Conservation (phyloP, 2,797 vertebrate species). For the Menidia menidia region DNA sequence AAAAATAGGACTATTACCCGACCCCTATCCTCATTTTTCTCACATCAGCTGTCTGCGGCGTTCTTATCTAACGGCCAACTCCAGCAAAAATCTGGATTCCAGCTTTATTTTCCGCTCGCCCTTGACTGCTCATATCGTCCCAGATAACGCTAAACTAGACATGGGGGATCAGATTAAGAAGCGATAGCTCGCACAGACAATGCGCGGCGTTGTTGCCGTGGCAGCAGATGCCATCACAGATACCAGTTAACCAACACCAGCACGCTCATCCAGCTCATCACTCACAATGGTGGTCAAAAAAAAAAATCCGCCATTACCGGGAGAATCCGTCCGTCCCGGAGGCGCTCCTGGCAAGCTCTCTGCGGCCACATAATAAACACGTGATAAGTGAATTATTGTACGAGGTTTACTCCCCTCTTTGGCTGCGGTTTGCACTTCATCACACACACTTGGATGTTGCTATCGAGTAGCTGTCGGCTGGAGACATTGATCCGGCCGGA, state of each 20-base stretch:
- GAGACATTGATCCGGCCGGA: slow-evolving; percentile 53
- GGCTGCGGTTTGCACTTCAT: slow-evolving; percentile 43
- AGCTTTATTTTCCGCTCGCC: slow-evolving; percentile 27
- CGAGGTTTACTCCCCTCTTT: slow-evolving; percentile 11
- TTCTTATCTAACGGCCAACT: slow-evolving; percentile 40
- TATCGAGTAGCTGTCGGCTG: slow-evolving; percentile 54
- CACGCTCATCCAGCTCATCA: slow-evolving; percentile 26
- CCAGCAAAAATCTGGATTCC: slow-evolving; percentile 14
- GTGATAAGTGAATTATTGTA: slow-evolving; percentile 37
- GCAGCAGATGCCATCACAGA: slow-evolving; percentile 11
- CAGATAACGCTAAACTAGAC: slow-evolving; percentile 1
- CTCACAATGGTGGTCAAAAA: not conserved
- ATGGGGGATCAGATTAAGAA: slow-evolving; percentile 27
- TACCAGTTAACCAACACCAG: not conserved
- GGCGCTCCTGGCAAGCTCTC: slow-evolving; percentile 17
- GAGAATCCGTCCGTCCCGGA: not conserved
- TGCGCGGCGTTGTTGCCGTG: slow-evolving; percentile 1
- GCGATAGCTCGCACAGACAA: slow-evolving; percentile 37
- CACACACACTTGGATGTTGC: slow-evolving; percentile 43
- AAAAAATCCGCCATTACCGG: not conserved
- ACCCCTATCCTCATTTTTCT: slow-evolving; percentile 14
- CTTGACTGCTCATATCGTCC: not conserved
- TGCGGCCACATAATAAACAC: slow-evolving; percentile 40
- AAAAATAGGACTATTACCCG: slow-evolving; percentile 21
- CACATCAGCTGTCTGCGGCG: not conserved